Base-by-base conservation (phyloP, 2,888 invertebrate species). In the Orthosia incerta region DNA sequence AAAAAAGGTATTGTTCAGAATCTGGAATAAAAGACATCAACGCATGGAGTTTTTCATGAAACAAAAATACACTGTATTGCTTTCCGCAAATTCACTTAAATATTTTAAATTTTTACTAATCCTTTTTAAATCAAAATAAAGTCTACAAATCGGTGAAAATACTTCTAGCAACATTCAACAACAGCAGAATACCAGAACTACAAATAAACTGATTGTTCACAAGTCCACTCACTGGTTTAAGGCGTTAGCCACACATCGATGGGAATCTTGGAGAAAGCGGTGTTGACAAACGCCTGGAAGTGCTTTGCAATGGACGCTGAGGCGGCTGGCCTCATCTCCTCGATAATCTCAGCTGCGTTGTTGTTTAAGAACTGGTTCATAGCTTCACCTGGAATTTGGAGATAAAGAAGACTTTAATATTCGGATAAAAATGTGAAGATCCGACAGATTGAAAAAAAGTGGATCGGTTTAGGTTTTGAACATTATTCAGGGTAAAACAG, bases 321-420 rank as follows among this genome's bases (percentile, higher is more conserved):
- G 0, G 98, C 98, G 0, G 98, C 98, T 3, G 98, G 98, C 88
- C 98, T 97, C 98, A 98, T 98, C 95, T 98, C 98, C 72, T 97
- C 97, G 80, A 98, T 98, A 85, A 98, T 98, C 91, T 98, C 98
- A 62, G 97, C 97, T 0, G 98, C 97, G 88, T 98, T 98, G 91
- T 97, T 97, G 94, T 98, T 98, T 79, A 98, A 94, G 92, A 98
- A 98, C 91, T 98, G 98, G 92, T 98, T 98, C 97, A 98, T 98
- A 0, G 98, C 98, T 91, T 98, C 97, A 55, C 98, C 98, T 98
- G 93, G 46, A 94, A 94, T 83, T 51, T 67, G 9, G 11, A 23
- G 15, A 15, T 51, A 23, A 1, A 20, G 16, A n/a, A 4, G 13
- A 18, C 0, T 18, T 45, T 78, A 56, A 56, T 15, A 4, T 31